Percentiles rank a stretch among this genome's conserved stretches.
phyloP scores from a whole-genome alignment of 1,140 invertebrate genomes.

The Steinernema feltiae region DNA sequence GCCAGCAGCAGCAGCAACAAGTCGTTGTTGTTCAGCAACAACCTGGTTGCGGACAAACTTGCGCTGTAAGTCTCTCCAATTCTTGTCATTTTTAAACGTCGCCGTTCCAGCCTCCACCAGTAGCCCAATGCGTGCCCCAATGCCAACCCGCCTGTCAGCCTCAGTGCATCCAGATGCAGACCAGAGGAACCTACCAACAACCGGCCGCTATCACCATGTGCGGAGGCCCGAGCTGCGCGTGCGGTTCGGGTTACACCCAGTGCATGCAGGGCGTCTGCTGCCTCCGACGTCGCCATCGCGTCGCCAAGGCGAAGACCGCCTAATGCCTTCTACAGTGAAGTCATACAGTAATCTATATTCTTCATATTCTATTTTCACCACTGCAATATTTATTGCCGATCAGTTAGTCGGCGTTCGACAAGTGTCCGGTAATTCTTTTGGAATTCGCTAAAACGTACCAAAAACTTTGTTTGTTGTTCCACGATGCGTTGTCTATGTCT shows the following conservation, averaged over 20 bases:
- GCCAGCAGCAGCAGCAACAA: conserved; percentile 28
- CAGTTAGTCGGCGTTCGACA: neutral
- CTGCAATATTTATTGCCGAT: conserved; percentile 7
- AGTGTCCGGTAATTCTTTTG: conserved; percentile 12
- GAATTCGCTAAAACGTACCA: neutral
- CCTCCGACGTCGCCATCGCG: conserved; percentile 37
- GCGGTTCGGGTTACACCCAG: conserved; percentile 42
- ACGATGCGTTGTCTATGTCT: neutral
- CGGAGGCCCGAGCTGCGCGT: conserved; percentile 30
- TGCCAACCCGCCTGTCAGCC: conserved; percentile 38
- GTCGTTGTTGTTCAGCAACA: conserved; percentile 27
- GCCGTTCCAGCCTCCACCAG: conserved; percentile 33
- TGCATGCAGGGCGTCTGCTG: conserved; percentile 43
- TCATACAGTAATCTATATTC: neutral
- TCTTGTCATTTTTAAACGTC: conserved; percentile 6
- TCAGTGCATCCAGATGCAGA: conserved; percentile 26
- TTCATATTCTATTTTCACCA: neutral
- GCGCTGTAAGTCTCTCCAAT: conserved; percentile 24
- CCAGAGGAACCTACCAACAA: neutral
- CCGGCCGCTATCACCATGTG: conserved; percentile 41
- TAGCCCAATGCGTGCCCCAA: conserved; percentile 37
- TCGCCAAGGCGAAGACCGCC: conserved; percentile 27
- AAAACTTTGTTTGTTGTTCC: neutral
- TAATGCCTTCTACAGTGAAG: neutral
- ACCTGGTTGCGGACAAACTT: conserved; percentile 29